Conservation (phyloP, 2,888 invertebrate species). For the Drosophila vallismaia region DNA sequence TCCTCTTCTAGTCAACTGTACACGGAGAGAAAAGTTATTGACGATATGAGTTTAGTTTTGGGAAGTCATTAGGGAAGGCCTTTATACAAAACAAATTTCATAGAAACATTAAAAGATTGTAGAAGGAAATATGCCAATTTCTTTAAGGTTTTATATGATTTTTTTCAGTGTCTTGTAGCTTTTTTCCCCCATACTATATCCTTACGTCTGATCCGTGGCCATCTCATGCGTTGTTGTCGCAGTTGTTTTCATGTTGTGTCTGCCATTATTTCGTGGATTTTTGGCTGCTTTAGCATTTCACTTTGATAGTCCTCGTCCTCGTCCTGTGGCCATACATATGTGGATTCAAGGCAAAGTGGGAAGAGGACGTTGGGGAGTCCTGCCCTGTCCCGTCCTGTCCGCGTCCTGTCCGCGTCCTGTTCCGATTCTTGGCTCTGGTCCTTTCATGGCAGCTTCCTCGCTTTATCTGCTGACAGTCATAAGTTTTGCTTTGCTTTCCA, state of each 20-base stretch:
- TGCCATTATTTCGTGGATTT: slow-evolving; percentile 79
- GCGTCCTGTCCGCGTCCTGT: slow-evolving; percentile 19
- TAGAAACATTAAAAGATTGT: too few species aligned
- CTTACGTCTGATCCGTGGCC: slow-evolving; percentile 16
- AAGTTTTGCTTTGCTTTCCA: slow-evolving; percentile 80
- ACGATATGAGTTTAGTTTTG: neutral
- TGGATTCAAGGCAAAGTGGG: neutral
- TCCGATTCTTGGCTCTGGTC: slow-evolving; percentile 11
- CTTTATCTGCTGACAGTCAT: slow-evolving; percentile 80
- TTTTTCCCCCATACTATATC: neutral
- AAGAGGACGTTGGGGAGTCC: slow-evolving; percentile 1
- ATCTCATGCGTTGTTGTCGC: slow-evolving; percentile 67
- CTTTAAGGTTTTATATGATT: neutral
- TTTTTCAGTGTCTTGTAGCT: neutral
- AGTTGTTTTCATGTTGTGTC: slow-evolving; percentile 79
- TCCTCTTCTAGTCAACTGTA: neutral
- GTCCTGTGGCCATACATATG: slow-evolving; percentile 1
- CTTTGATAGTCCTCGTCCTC: slow-evolving; percentile 64
- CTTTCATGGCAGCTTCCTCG: slow-evolving; percentile 68
- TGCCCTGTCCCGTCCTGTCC: slow-evolving; percentile 9
- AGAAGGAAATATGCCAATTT: too few species aligned
- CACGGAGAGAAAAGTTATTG: neutral
- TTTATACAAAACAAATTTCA: too few species aligned
- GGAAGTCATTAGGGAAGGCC: too few species aligned
- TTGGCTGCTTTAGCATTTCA: slow-evolving; percentile 81